phyloP scores from a whole-genome alignment of 2,888 invertebrate genomes.

The Synergus itoensis region DNA sequence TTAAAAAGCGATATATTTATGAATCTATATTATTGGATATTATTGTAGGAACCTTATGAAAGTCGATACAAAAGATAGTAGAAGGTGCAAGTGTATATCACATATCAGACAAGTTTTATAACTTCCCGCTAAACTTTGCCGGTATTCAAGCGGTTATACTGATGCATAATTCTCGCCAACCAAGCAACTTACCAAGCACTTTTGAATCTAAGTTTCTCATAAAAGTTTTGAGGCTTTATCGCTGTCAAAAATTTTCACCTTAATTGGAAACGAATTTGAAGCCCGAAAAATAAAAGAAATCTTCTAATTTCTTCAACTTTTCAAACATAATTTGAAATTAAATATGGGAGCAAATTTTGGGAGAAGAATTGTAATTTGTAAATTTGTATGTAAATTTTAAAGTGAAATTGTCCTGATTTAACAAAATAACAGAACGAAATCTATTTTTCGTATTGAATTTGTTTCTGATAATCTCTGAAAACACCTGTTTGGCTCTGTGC shows the following conservation, averaged over 20 bases:
- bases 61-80: slow-evolving; percentile 17
- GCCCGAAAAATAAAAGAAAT: not conserved
- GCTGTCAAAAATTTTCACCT: slow-evolving; percentile 11
- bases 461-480: slow-evolving; percentile 36
- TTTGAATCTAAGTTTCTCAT: slow-evolving; percentile 33
- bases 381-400: not conserved
- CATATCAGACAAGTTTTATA: slow-evolving; percentile 38
- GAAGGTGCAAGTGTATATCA: slow-evolving; percentile 29
- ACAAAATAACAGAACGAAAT: slow-evolving; percentile 1
- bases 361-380: not conserved
- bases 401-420: not conserved
- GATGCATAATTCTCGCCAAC: slow-evolving; percentile 35
- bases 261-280: slow-evolving; percentile 31
- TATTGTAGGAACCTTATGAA: not conserved
- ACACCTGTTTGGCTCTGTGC: slow-evolving; percentile 30
- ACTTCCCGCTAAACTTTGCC: slow-evolving; percentile 31
- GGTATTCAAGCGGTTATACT: not conserved
- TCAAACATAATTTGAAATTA: not conserved
- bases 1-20: too few relatives aligned
- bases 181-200: slow-evolving; percentile 24
- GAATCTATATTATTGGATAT: not conserved
- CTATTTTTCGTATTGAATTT: slow-evolving; percentile 20
- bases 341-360: not conserved
- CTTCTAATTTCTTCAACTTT: not conserved
- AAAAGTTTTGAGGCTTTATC: slow-evolving; percentile 22